Percentiles rank a stretch among this genome's conserved stretches.
phyloP scores from a whole-genome alignment of 2,113 vertebrate species.

The Clarias gariepinus region DNA sequence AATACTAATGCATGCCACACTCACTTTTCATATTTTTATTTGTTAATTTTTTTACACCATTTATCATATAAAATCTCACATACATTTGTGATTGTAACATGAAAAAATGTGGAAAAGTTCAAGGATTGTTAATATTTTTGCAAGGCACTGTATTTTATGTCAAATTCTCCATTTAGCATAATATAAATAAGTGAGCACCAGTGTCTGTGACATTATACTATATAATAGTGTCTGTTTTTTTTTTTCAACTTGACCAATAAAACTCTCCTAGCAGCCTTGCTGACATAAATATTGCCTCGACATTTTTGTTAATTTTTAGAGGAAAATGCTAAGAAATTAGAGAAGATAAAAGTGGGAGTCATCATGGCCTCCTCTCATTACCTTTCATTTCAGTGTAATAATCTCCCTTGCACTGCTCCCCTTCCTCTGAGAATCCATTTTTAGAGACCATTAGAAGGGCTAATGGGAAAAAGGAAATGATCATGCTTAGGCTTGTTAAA shows the following conservation, averaged over 20 bases:
- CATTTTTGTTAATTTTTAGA: background rate
- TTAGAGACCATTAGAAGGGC: background rate
- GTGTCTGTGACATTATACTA: background rate
- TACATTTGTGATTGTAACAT: no score
- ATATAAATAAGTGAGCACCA: background rate
- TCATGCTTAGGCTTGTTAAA: constrained; percentile 3
- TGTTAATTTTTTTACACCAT: no score
- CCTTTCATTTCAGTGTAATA: background rate
- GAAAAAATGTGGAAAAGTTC: no score
- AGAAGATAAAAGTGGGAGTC: background rate
- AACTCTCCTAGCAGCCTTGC: background rate
- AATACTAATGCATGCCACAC: no score
- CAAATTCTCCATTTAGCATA: background rate
- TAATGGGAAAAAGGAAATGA: background rate
- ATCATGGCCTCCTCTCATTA: background rate
- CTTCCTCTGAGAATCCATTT: background rate
- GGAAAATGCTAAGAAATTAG: background rate
- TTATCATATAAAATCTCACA: no score
- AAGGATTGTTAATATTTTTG: no score
- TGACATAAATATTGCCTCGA: background rate
- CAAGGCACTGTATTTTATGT: background rate
- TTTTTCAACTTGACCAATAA: background rate
- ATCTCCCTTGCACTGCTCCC: background rate
- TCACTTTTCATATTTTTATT: no score
- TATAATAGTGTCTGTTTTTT: background rate